Conservation (phyloP, 1,140 invertebrate species). For the Dendroctonus valens region DNA sequence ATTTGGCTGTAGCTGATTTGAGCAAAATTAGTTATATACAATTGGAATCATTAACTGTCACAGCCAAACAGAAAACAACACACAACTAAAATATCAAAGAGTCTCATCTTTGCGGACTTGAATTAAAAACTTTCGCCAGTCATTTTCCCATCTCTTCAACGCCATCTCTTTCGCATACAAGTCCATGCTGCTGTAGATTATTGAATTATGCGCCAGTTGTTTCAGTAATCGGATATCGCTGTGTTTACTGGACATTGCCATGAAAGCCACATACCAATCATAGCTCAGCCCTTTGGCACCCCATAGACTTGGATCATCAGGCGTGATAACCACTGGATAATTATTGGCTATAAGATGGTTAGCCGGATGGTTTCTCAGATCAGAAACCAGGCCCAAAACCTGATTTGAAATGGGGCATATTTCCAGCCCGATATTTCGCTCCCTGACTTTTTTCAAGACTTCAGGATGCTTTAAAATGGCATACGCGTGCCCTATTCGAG, state of each 20-base stretch:
- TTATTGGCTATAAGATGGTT: conserved; percentile 62
- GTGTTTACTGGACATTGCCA: conserved; percentile 69
- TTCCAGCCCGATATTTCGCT: conserved; percentile 72
- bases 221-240: conserved; percentile 75
- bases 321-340: conserved; percentile 60
- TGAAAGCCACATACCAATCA: conserved; percentile 81
- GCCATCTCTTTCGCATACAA: too few relatives aligned
- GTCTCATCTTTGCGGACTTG: too few relatives aligned
- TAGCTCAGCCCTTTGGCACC: conserved; percentile 70
- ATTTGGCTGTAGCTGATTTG: too few relatives aligned
- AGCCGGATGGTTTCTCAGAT: conserved; percentile 80
- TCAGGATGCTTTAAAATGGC: conserved; percentile 75
- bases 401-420: conserved; percentile 79
- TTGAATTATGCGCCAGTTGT: conserved; percentile 75
- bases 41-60: too few relatives aligned
- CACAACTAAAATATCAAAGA: too few relatives aligned
- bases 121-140: too few relatives aligned
- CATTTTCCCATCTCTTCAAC: too few relatives aligned
- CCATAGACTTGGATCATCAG: conserved; percentile 81
- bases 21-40: too few relatives aligned
- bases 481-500: conserved; percentile 60
- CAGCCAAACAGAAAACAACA: too few relatives aligned
- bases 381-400: conserved; percentile 64
- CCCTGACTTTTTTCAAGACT: conserved; percentile 60
- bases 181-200: conserved; percentile 44